Percentiles rank a stretch among this genome's conserved stretches.
phyloP scores from a whole-genome alignment of 2,797 vertebrate genomes.

The Parotocinclus haroldoi region DNA sequence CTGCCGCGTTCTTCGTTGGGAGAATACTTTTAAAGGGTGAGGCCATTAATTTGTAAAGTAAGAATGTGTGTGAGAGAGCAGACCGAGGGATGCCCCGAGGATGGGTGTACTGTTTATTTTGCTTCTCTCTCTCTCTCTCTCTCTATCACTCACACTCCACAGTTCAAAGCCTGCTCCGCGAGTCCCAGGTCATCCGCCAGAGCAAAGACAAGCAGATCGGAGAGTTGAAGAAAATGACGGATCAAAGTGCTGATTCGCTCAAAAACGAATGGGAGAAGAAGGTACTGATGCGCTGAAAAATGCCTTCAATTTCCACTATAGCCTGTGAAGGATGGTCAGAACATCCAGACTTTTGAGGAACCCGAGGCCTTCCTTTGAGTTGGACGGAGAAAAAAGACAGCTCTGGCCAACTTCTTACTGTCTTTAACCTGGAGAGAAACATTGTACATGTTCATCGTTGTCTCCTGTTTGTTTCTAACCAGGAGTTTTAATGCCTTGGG shows the following conservation, averaged over 20 bases:
- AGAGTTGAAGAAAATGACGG: constrained; percentile 89
- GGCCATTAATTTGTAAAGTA: background rate
- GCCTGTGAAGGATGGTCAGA: constrained; percentile 49
- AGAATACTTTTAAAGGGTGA: background rate
- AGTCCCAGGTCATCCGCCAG: constrained; percentile 87
- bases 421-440: constrained; percentile 36
- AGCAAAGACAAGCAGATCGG: constrained; percentile 90
- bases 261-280: constrained; percentile 94
- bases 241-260: constrained; percentile 81
- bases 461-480: constrained; percentile 22
- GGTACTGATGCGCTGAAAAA: constrained; percentile 70
- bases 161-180: constrained; percentile 90
- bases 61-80: constrained; percentile 10
- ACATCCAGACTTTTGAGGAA: constrained; percentile 27
- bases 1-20: background rate
- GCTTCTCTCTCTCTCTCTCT: constrained; percentile 4
- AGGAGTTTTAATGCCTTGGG: too few species aligned
- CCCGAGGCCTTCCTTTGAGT: constrained; percentile 26
- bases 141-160: constrained; percentile 36
- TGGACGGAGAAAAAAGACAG: constrained; percentile 32
- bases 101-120: constrained; percentile 40
- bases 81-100: constrained; percentile 43
- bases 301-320: constrained; percentile 44
- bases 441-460: constrained; percentile 26
- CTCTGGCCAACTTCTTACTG: constrained; percentile 40